Evolutionary conservation across 2,113 vertebrate species (phyloP).

Genomic region (human): DNA sequence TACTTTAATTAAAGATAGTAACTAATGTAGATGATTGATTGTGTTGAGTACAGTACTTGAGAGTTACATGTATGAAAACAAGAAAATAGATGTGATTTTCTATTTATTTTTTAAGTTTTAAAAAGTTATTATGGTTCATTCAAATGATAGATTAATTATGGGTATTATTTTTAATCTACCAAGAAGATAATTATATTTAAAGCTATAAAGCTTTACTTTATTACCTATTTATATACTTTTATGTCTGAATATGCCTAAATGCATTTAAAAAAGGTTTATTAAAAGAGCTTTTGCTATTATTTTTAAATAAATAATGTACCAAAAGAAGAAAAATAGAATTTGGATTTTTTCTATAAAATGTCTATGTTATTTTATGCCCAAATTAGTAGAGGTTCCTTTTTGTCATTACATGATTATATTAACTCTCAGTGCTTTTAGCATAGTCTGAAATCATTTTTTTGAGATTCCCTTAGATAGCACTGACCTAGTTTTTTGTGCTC

Average conservation of each 20-base stretch:
- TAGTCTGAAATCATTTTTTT: conserved; percentile 30
- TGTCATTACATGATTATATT: background rate
- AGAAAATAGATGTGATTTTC: background rate
- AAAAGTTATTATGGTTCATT: background rate
- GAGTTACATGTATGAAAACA: background rate
- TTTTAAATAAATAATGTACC: conserved; percentile 27
- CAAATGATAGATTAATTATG: background rate
- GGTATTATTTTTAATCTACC: background rate
- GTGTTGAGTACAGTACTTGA: background rate
- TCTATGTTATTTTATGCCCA: background rate
- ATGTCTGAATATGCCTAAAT: background rate
- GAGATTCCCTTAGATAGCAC: background rate
- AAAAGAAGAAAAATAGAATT: background rate
- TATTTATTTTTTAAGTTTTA: background rate
- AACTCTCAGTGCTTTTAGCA: background rate
- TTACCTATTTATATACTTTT: background rate
- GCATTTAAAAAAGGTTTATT: background rate
- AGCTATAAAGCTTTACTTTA: background rate
- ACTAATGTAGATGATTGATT: background rate
- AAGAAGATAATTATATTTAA: background rate
- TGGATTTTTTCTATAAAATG: background rate
- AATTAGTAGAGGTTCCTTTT: background rate
- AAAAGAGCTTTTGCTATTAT: background rate
- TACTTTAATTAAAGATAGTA: background rate
- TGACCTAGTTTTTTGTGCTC: background rate